Percentiles rank a stretch among this genome's conserved stretches.
Evolutionary conservation across 2,888 invertebrate species (phyloP).

Genomic region (Leptinotarsa haldemani): DNA sequence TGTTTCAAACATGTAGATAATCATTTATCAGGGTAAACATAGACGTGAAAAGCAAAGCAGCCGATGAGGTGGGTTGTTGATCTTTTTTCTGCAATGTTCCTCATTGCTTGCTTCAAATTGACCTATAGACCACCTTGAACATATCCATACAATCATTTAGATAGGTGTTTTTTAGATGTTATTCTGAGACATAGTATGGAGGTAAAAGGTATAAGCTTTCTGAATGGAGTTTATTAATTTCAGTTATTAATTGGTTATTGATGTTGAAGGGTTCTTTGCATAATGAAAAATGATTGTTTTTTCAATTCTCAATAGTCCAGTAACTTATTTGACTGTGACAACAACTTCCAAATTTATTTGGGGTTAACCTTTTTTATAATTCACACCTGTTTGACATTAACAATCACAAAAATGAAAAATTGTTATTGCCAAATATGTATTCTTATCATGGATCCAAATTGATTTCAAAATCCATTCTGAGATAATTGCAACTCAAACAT

Average conservation of each 20-base stretch:
- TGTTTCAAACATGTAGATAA: conserved; percentile 23
- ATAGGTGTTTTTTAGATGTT: conserved; percentile 4
- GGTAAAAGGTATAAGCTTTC: neutral
- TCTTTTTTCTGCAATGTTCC: neutral
- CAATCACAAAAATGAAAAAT: no score
- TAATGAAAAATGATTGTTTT: neutral
- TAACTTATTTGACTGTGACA: no score
- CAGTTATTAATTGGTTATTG: neutral
- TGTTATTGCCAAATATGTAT: no score
- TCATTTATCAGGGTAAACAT: conserved; percentile 27
- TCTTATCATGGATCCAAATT: no score
- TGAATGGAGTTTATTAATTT: neutral
- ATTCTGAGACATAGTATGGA: neutral
- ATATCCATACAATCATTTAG: conserved; percentile 17
- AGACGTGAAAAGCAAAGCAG: conserved; percentile 5
- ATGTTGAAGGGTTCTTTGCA: neutral
- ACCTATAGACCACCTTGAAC: conserved; percentile 17
- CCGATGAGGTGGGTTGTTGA: conserved; percentile 8
- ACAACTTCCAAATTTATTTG: no score
- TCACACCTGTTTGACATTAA: no score
- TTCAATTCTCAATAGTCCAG: no score
- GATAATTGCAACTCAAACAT: no score
- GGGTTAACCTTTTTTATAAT: no score
- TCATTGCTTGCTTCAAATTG: neutral
- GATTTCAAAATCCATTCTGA: no score